Evolutionary conservation across 2,797 vertebrate genomes (phyloP), one percentile per base, ranked within the genome.

Genomic region (Odontamblyopus rebecca): DNA sequence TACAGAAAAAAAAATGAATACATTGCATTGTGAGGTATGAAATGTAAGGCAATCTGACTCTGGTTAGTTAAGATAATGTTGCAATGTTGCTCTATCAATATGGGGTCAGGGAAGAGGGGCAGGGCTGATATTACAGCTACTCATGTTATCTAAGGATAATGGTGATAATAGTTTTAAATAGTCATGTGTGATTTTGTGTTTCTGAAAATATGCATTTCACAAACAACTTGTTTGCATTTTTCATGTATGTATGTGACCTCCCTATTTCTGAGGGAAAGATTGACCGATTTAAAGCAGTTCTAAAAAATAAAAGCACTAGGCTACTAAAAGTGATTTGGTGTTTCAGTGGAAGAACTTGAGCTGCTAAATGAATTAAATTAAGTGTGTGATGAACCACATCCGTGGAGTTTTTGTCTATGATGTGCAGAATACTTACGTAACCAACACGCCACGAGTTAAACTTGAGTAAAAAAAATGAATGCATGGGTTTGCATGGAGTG

Each of bases 311-410:
- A 11, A 41, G 38, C 38, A 2, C 12, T 44, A 44, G 41, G 12
- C 41, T 44, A 44, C 41, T 13, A 44, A 44, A 44, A 44, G 11
- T 44, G 41, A 48, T 48, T 16, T 15, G 44, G 44, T 48, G 44
- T 13, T 15, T 44, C 41, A 44, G 11, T 59, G 59, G 6, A 2
- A 15, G 13, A 15, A 9, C 3, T 18, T 32, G 16, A n/a, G 30
- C 32, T n/a, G 32, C 3, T 0, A 35, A 30, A 15, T 62, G 30
- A 62, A 61, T 19, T 16, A 35, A 61, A 12, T 44, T 12, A 41
- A 32, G 60, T 19, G 16, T n/a, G 13, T 11, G 60, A 61, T 19
- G n/a, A n/a, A 27, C 61, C 60, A 62, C 61, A 62, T 62, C 60
- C 35, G 60, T 35, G 60, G 30, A n/a, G 7, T 11, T 35, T 23